Conservation (phyloP, 2,113 vertebrate species). For the Phrynosoma platyrhinos region DNA sequence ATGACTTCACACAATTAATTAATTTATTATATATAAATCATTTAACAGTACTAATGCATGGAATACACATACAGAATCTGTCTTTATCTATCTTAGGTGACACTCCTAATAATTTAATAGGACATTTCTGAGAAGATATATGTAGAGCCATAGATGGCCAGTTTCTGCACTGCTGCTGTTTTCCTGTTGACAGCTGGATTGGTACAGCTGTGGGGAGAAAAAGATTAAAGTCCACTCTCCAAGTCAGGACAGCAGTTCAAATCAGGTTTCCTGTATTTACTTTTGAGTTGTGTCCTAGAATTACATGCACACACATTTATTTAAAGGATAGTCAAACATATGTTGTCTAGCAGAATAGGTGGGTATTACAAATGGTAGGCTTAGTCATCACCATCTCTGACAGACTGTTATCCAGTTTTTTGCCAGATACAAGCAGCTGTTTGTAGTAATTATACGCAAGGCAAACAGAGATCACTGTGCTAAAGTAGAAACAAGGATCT, state of each 20-base stretch:
- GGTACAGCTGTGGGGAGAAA: neutral
- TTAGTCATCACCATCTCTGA: constrained; percentile 1
- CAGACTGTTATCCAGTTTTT: neutral
- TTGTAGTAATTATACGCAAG: neutral
- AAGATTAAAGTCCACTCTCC: neutral
- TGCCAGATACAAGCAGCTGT: neutral
- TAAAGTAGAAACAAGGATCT: neutral
- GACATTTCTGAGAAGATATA: too few relatives aligned
- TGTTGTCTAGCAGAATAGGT: neutral
- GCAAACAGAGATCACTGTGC: neutral
- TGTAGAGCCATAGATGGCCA: too few relatives aligned
- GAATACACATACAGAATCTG: too few relatives aligned
- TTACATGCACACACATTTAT: neutral
- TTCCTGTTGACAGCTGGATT: neutral
- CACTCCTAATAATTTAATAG: too few relatives aligned
- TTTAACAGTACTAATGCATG: too few relatives aligned
- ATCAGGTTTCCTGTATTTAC: neutral
- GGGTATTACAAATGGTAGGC: neutral
- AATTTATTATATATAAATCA: too few relatives aligned
- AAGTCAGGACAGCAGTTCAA: too few relatives aligned
- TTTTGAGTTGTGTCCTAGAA: neutral
- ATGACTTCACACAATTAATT: too few relatives aligned
- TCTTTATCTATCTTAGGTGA: too few relatives aligned
- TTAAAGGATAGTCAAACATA: neutral
- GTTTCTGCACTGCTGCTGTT: too few relatives aligned